Evolutionary conservation across 2,888 invertebrate species (phyloP).

Genomic region (Julus scanicus): DNA sequence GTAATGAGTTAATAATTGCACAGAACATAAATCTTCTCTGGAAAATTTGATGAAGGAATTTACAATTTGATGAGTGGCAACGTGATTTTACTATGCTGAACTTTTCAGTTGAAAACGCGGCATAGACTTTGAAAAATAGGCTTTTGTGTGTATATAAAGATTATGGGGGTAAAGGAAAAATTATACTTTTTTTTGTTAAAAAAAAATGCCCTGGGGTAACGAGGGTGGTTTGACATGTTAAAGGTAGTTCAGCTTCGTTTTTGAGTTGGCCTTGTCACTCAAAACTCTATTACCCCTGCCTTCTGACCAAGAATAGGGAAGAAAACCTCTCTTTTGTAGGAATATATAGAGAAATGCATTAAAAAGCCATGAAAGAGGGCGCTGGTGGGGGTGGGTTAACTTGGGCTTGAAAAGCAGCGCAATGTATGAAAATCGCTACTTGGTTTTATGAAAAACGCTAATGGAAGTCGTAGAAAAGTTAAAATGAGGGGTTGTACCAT

Average conservation of each 20-base stretch:
- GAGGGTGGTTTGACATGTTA: constrained; percentile 38
- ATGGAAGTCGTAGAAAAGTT: constrained; percentile 40
- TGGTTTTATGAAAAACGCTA: constrained; percentile 40
- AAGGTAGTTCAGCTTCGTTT: constrained; percentile 47
- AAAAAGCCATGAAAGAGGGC: constrained; percentile 36
- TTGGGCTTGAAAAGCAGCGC: neutral
- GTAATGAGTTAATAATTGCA: neutral
- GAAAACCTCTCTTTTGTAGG: neutral
- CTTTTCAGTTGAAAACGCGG: neutral
- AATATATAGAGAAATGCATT: constrained; percentile 16
- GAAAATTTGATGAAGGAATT: constrained; percentile 15
- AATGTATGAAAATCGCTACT: constrained; percentile 29
- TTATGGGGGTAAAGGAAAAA: constrained; percentile 43
- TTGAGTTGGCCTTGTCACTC: constrained; percentile 45
- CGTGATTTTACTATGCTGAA: neutral
- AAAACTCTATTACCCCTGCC: constrained; percentile 11
- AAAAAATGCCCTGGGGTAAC: constrained; percentile 31
- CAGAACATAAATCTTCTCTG: neutral
- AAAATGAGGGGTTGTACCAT: constrained; percentile 17
- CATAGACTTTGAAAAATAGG: neutral
- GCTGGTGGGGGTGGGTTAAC: constrained; percentile 21
- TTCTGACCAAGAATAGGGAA: constrained; percentile 37
- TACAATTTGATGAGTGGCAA: neutral
- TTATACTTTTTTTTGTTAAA: neutral
- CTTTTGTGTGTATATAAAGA: constrained; percentile 30